Percentiles rank a stretch among this genome's conserved stretches.
These are phyloP conservation scores for Salvelinus fontinalis DNA, from an alignment of 2,113 vertebrate genomes.

Conservation along the genomic window DNA sequence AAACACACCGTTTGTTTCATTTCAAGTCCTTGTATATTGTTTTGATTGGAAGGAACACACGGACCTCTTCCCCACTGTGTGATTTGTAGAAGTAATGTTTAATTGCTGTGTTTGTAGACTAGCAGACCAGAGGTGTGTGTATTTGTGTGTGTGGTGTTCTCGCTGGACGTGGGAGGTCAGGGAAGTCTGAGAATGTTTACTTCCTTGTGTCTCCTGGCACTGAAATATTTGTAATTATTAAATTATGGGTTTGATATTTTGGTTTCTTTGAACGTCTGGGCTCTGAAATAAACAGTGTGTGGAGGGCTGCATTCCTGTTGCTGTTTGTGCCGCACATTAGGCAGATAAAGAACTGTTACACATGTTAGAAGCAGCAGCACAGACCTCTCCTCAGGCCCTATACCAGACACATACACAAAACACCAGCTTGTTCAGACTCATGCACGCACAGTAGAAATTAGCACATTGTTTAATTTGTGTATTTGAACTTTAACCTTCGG, in stretches of 20 bases:
- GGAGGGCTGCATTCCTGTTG: slow-evolving; percentile 17
- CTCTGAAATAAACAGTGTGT: slow-evolving; percentile 38
- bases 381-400: background rate
- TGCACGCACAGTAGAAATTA: background rate
- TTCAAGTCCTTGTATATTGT: background rate
- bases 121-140: too few relatives aligned
- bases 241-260: slow-evolving; percentile 42
- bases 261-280: slow-evolving; percentile 24
- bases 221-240: slow-evolving; percentile 45
- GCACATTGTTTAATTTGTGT: slow-evolving; percentile 9
- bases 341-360: slow-evolving; percentile 28
- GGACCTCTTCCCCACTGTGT: background rate
- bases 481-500: background rate
- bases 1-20: background rate
- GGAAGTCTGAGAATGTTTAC: slow-evolving; percentile 35
- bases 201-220: slow-evolving; percentile 35
- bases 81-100: background rate
- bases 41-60: background rate
- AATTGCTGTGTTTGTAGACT: background rate
- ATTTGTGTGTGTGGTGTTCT: background rate
- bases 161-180: slow-evolving; percentile 17
- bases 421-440: background rate
- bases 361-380: background rate
- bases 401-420: background rate
- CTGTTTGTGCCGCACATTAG: slow-evolving; percentile 41